These are phyloP conservation scores for Actinia equina DNA, from an alignment of 64 coral and sea anemone genomes.

Conservation along the genomic window DNA sequence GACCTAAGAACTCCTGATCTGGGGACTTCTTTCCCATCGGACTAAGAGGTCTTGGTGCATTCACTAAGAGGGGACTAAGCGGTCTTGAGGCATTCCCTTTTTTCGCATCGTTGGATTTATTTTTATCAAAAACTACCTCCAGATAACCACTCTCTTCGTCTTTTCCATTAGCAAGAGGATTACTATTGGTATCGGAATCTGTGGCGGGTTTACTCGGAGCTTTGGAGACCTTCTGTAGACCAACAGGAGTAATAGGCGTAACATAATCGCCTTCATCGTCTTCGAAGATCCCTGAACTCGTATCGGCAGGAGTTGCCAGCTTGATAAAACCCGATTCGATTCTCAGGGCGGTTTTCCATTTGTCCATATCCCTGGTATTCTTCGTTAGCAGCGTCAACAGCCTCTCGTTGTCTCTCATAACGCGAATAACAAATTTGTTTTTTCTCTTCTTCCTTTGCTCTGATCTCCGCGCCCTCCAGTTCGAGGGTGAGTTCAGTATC, in stretches of 20 bases:
- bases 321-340: constrained; percentile 82
- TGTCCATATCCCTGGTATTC: constrained; percentile 74
- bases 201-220: not conserved
- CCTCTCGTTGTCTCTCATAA: constrained; percentile 64
- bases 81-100: not conserved
- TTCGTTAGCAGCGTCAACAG: constrained; percentile 65
- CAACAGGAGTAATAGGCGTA: constrained; percentile 60
- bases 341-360: constrained; percentile 76
- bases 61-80: not conserved
- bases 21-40: constrained; percentile 7
- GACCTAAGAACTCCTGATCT: constrained; percentile 22
- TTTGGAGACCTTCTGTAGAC: constrained; percentile 12
- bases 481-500: constrained; percentile 76
- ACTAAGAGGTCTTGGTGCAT: constrained; percentile 16
- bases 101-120: constrained; percentile 16
- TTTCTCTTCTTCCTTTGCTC: constrained; percentile 59
- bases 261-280: constrained; percentile 83
- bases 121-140: constrained; percentile 30
- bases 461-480: constrained; percentile 67
- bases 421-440: constrained; percentile 60
- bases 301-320: constrained; percentile 57
- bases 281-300: constrained; percentile 74
- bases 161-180: not conserved
- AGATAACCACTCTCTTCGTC: constrained; percentile 53
- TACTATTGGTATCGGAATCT: not conserved